A percentile compares a stretch with the other conserved stretches of the same genome.
phyloP scores from a whole-genome alignment of 2,113 vertebrate species.

The Calyptomena viridis region DNA sequence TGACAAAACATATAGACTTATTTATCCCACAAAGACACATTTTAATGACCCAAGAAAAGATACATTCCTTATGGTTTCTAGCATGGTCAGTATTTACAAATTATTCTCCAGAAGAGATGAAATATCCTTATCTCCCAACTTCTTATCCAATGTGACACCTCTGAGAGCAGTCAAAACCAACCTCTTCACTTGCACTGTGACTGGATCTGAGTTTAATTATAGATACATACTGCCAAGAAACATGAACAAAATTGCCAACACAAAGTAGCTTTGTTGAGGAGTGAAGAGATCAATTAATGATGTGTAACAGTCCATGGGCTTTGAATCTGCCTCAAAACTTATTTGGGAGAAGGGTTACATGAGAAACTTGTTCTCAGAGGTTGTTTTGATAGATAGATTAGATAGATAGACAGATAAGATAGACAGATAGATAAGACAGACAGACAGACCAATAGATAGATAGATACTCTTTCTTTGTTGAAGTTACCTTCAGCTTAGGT shows the following conservation, averaged over 20 bases:
- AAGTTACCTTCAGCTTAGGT: not conserved
- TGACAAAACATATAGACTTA: not conserved
- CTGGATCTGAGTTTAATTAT: not conserved
- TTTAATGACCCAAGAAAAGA: not conserved
- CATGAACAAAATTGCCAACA: not conserved
- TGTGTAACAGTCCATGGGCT: not conserved
- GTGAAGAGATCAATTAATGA: not conserved
- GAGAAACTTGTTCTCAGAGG: not conserved
- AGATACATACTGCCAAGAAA: not conserved
- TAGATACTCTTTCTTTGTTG: not conserved
- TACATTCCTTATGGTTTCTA: not conserved
- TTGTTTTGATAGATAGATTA: not conserved
- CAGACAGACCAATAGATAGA: too few species aligned
- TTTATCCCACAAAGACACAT: not conserved
- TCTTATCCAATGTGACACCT: not conserved
- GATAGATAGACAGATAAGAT: not conserved
- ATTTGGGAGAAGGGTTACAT: not conserved
- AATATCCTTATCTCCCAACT: not conserved
- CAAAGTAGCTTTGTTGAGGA: not conserved
- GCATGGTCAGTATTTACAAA: not conserved
- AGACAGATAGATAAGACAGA: not conserved
- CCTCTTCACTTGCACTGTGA: not conserved
- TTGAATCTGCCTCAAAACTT: not conserved
- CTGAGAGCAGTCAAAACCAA: not conserved
- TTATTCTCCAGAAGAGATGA: not conserved